A percentile compares a stretch with the other conserved stretches of the same genome.
Evolutionary conservation across 2,888 invertebrate genomes (phyloP).

Genomic region (Perithous albicinctus): DNA sequence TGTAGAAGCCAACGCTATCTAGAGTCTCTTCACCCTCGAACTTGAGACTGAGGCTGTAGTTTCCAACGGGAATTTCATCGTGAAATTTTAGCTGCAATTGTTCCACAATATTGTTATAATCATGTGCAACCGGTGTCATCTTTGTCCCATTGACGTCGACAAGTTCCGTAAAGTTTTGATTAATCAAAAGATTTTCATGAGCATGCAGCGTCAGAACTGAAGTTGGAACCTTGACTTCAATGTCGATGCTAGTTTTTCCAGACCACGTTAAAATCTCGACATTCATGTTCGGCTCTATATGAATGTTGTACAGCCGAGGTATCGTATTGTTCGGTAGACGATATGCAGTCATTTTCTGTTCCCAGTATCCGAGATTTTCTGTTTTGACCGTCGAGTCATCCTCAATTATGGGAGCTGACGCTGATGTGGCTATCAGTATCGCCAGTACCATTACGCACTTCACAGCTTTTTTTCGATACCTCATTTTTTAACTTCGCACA

Average conservation of each 20-base stretch:
- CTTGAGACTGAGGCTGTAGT: constrained; percentile 87
- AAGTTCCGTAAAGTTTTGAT: constrained; percentile 61
- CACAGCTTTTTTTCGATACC: no score
- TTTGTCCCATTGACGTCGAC: constrained; percentile 45
- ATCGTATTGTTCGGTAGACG: constrained; percentile 86
- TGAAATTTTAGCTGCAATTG: constrained; percentile 61
- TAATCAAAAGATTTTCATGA: constrained; percentile 51
- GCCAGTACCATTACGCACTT: no score
- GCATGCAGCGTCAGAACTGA: constrained; percentile 60
- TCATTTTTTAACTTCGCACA: no score
- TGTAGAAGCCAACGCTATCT: constrained; percentile 88
- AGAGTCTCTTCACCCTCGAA: constrained; percentile 87
- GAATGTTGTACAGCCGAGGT: constrained; percentile 86
- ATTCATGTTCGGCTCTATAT: constrained; percentile 85
- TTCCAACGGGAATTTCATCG: constrained; percentile 77
- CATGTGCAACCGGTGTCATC: constrained; percentile 55
- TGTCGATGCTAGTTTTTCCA: constrained; percentile 67
- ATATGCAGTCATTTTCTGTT: constrained; percentile 77
- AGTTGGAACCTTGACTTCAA: constrained; percentile 66
- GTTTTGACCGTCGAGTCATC: neutral
- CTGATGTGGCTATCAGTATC: no score
- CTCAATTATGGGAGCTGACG: neutral
- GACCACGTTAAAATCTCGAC: constrained; percentile 75
- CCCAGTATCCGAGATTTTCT: neutral
- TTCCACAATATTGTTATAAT: constrained; percentile 54